Base-by-base conservation (phyloP, 2,113 vertebrate genomes). In the Meles meles region DNA sequence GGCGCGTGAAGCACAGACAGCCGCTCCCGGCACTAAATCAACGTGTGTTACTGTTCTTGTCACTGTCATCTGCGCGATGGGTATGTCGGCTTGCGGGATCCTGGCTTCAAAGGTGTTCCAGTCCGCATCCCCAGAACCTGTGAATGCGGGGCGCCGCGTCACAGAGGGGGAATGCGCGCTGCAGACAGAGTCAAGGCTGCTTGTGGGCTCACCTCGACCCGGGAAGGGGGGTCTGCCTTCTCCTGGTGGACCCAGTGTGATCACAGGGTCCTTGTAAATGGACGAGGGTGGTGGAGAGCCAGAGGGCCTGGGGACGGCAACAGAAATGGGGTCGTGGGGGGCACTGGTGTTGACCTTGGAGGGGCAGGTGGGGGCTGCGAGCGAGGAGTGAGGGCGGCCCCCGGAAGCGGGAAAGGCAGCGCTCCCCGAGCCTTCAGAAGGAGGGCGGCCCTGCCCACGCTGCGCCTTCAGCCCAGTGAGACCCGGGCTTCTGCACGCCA, bases 401-500 rank as follows among this genome's bases (percentile, higher is more conserved):
- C 42, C 0, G 5, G 52, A 9, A 59, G 81, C 23, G 42, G 37
- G 61, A 9, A 34, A 7, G 63, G 63, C 29, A 67, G 63, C 59
- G 67, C 10, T 21, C 4, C 76, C 12, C 6, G 49, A 15, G 17
- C 31, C n/a, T 12, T n/a, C 13, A 1, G 55, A 39, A 31, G 21
- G 71, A 80, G 1, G 0, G 0, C 2, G 0, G 37, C 52, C 31
- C 10, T 72, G 52, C 71, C 52, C 3, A 1, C 15, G 0, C 17
- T 12, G 11, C 27, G 65, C 11, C 27, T 63, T 47, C 9, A 18
- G 83, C 52, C 67, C 44, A 4, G 2, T 0, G 52, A 42, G 4
- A 18, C 10, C 0, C 0, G 0, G 0, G 18, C 5, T 20, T 31
- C n/a, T 13, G 25, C 57, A 21, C 15, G 3, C 0, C 14, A 7